These are phyloP conservation scores for Trachops cirrhosus DNA, from an alignment of 2,797 vertebrate species.

Conservation along the genomic window DNA sequence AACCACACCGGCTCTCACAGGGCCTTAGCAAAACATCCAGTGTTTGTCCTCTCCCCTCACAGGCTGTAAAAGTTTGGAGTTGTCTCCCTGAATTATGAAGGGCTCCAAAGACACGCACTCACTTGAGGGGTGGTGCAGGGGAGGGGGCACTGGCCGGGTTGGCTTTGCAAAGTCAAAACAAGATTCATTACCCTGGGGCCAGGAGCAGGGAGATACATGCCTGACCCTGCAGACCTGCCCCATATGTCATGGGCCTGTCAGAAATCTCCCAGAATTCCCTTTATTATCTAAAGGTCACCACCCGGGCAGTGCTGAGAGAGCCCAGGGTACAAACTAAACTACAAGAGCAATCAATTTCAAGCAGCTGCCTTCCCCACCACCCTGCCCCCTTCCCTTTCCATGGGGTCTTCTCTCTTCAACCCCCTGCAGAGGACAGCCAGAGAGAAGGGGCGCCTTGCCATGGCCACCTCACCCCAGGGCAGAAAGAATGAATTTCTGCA, in stretches of 20 bases:
- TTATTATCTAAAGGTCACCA: slow-evolving; percentile 78
- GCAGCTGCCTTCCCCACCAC: slow-evolving; percentile 33
- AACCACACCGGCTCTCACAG: slow-evolving; percentile 43
- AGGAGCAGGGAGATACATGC: slow-evolving; percentile 61
- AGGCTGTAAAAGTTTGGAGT: background rate
- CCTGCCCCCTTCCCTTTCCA: background rate
- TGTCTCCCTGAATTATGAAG: slow-evolving; percentile 56
- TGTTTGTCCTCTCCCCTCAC: background rate
- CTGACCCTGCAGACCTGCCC: slow-evolving; percentile 71
- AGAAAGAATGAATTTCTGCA: background rate
- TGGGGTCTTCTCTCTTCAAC: slow-evolving; percentile 48
- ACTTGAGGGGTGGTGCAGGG: background rate
- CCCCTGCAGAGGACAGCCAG: background rate
- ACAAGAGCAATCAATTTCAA: slow-evolving; percentile 60
- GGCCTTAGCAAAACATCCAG: slow-evolving; percentile 59
- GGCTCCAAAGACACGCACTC: slow-evolving; percentile 15
- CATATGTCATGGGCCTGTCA: slow-evolving; percentile 79
- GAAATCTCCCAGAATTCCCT: slow-evolving; percentile 77
- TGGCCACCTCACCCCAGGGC: background rate
- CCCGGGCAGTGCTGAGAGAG: slow-evolving; percentile 73
- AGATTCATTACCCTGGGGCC: slow-evolving; percentile 74
- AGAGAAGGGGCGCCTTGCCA: background rate
- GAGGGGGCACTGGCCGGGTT: background rate
- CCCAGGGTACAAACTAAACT: slow-evolving; percentile 53
- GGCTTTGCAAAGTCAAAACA: slow-evolving; percentile 64